Evolutionary conservation across 2,797 vertebrate species (phyloP).

Genomic region (Rhinatrema bivittatum): DNA sequence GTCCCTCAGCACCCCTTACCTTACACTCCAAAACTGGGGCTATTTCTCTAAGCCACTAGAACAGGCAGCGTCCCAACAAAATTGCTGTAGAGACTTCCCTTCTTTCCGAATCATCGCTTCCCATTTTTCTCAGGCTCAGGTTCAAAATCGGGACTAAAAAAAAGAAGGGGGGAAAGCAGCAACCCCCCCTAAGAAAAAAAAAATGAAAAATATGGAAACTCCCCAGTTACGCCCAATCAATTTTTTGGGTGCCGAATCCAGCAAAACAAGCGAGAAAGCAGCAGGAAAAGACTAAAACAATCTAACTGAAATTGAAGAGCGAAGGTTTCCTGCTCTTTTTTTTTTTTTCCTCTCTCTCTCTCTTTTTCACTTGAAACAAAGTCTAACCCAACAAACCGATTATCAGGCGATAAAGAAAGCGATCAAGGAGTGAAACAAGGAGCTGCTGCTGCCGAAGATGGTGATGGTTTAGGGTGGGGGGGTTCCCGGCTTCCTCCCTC

Average conservation of each 20-base stretch:
- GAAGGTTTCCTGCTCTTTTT: conserved; percentile 3
- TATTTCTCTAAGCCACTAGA: conserved; percentile 90
- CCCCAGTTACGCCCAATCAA: too few relatives aligned
- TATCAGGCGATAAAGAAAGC: conserved; percentile 37
- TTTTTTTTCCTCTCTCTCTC: too few relatives aligned
- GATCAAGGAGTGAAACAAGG: conserved; percentile 21
- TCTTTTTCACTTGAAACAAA: conserved; percentile 38
- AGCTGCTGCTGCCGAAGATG: conserved; percentile 32
- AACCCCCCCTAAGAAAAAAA: too few relatives aligned
- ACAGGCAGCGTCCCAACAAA: conserved; percentile 65
- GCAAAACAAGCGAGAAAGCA: conserved; percentile 9
- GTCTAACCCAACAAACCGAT: conserved; percentile 35
- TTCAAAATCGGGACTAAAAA: conserved; percentile 76
- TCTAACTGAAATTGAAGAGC: conserved; percentile 33
- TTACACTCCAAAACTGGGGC: conserved; percentile 96
- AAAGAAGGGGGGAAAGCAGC: conserved; percentile 5
- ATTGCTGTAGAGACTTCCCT: conserved; percentile 61
- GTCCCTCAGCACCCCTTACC: conserved; percentile 64
- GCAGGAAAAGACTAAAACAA: background rate
- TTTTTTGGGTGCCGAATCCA: too few relatives aligned
- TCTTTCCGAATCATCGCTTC: conserved; percentile 76
- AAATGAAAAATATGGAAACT: too few relatives aligned
- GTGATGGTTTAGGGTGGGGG: conserved; percentile 27
- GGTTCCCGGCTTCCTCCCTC: conserved; percentile 21
- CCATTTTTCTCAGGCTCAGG: conserved; percentile 77